Conservation (phyloP, 2,888 invertebrate species). For the Tortrix viridana region DNA sequence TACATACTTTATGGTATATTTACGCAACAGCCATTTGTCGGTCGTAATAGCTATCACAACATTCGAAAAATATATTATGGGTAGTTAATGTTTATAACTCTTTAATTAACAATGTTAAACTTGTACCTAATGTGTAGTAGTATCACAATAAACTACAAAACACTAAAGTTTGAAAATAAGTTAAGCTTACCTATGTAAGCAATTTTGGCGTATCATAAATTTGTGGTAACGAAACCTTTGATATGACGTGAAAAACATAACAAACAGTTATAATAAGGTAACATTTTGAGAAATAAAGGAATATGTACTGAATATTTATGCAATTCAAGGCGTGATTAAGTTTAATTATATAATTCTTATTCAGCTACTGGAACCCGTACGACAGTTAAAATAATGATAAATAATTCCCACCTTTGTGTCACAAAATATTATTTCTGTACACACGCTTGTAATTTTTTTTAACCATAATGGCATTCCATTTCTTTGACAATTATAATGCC, state of each 20-base stretch:
- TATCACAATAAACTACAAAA: too few species aligned
- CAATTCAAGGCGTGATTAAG: slow-evolving; percentile 29
- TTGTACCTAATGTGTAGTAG: too few species aligned
- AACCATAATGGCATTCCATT: slow-evolving; percentile 60
- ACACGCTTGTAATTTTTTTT: slow-evolving; percentile 61
- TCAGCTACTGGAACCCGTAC: slow-evolving; percentile 29
- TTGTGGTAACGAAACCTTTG: too few species aligned
- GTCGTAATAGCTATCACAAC: too few species aligned
- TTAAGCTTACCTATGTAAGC: too few species aligned
- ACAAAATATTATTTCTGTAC: slow-evolving; percentile 45
- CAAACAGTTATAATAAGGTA: slow-evolving; percentile 5
- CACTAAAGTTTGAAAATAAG: too few species aligned
- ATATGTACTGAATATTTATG: slow-evolving; percentile 6
- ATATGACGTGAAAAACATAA: background rate
- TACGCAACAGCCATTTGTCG: too few species aligned
- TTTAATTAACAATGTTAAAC: too few species aligned
- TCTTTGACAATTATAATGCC: slow-evolving; percentile 60
- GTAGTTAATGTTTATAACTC: too few species aligned
- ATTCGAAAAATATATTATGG: too few species aligned
- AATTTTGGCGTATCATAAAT: too few species aligned
- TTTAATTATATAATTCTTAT: slow-evolving; percentile 36
- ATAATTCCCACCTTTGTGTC: slow-evolving; percentile 60
- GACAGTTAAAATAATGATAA: slow-evolving; percentile 45
- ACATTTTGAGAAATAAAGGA: slow-evolving; percentile 2
- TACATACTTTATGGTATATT: too few species aligned